Conservation (phyloP, 2,113 vertebrate genomes). For the Scophthalmus maximus region DNA sequence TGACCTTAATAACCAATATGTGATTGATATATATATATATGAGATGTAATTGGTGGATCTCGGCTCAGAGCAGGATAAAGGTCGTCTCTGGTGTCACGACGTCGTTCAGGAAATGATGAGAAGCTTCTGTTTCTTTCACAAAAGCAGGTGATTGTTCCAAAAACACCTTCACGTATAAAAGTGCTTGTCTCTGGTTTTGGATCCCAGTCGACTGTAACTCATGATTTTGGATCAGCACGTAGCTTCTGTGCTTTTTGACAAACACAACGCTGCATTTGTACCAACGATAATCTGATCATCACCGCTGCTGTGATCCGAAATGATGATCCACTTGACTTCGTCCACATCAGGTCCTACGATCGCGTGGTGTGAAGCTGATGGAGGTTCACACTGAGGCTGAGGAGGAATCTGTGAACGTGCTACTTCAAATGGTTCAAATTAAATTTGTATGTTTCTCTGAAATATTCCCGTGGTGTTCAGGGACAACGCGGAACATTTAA, state of each 20-base stretch:
- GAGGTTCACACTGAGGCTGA: conserved; percentile 19
- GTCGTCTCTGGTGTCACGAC: background rate
- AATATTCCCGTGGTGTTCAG: background rate
- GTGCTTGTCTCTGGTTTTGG: no score
- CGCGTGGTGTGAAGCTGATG: conserved; percentile 31
- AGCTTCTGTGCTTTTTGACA: background rate
- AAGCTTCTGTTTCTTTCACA: background rate
- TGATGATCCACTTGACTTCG: conserved; percentile 10
- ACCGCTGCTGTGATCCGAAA: background rate
- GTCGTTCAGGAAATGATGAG: conserved; percentile 17
- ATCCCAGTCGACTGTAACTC: no score
- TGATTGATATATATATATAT: conserved; percentile 23
- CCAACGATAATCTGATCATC: background rate
- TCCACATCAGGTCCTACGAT: no score
- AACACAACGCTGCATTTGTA: no score
- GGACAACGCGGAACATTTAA: no score
- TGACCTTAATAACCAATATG: conserved; percentile 43
- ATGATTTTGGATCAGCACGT: conserved; percentile 5
- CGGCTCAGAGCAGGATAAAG: background rate
- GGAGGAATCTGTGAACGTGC: background rate
- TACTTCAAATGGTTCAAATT: background rate
- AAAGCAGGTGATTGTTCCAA: no score
- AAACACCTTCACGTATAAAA: background rate
- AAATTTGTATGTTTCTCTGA: background rate
- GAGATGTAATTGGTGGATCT: conserved; percentile 31